Evolutionary conservation across 2,888 invertebrate species (phyloP).

Genomic region (Leucophenga montana): DNA sequence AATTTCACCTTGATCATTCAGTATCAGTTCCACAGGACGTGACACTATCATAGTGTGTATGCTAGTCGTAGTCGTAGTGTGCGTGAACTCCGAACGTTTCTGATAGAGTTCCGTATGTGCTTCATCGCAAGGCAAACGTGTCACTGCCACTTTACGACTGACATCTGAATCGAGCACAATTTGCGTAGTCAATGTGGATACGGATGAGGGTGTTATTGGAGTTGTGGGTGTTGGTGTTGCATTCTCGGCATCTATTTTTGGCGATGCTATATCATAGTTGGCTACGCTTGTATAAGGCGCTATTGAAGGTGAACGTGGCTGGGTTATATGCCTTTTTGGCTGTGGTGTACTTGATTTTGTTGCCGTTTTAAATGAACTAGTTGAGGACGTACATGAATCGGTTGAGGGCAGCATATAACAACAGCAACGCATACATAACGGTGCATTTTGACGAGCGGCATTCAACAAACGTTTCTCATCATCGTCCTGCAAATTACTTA

Average conservation of each 20-base stretch:
- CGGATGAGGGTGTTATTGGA: conserved; percentile 38
- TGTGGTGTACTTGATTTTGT: conserved; percentile 42
- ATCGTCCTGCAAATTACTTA: conserved; percentile 40
- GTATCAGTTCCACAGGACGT: conserved; percentile 62
- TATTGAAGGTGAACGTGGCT: conserved; percentile 56
- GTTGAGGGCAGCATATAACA: conserved; percentile 50
- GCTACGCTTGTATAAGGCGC: conserved; percentile 55
- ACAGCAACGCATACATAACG: conserved; percentile 69
- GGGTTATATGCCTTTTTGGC: conserved; percentile 39
- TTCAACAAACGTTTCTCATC: conserved; percentile 45
- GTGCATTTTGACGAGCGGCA: conserved; percentile 25
- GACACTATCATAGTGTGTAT: conserved; percentile 65
- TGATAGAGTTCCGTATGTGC: conserved; percentile 45
- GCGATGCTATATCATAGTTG: conserved; percentile 41
- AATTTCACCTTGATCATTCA: conserved; percentile 68
- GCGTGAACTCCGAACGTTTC: conserved; percentile 63
- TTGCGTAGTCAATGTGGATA: conserved; percentile 48
- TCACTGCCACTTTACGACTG: conserved; percentile 57
- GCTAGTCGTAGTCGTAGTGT: conserved; percentile 66
- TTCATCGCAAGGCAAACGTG: conserved; percentile 52
- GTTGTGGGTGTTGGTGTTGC: conserved; percentile 24
- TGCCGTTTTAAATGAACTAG: not conserved
- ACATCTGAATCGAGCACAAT: conserved; percentile 60
- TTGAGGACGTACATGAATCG: conserved; percentile 34
- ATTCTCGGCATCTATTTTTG: conserved; percentile 12